Evolutionary conservation across 2,888 invertebrate genomes (phyloP).

Genomic region (Ischnus inquisitorius): DNA sequence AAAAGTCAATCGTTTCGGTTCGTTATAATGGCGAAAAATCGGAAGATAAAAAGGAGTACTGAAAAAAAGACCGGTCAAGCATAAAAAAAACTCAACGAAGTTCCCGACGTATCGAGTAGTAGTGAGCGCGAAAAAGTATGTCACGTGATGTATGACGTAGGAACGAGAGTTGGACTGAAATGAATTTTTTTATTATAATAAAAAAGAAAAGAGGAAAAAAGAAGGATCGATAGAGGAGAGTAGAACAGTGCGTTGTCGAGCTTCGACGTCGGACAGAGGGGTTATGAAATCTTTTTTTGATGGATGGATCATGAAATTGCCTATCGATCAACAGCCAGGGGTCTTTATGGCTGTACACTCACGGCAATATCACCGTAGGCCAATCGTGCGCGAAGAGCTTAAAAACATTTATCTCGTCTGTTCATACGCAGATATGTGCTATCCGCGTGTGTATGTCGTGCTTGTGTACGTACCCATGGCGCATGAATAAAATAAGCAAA

Average conservation of each 20-base stretch:
- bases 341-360: neutral
- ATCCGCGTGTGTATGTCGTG: neutral
- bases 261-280: conserved; percentile 35
- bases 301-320: conserved; percentile 62
- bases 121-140: conserved; percentile 15
- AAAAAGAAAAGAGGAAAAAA: conserved; percentile 26
- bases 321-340: conserved; percentile 57
- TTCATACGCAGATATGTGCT: conserved; percentile 8
- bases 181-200: conserved; percentile 12
- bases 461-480: neutral
- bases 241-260: conserved; percentile 40
- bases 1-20: neutral
- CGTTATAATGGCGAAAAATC: conserved; percentile 10
- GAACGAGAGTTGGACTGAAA: conserved; percentile 12
- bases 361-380: conserved; percentile 14
- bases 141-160: conserved; percentile 37
- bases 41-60: conserved; percentile 24
- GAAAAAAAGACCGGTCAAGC: conserved; percentile 17
- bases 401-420: conserved; percentile 27
- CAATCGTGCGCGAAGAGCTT: conserved; percentile 4
- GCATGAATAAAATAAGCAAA: too few relatives aligned
- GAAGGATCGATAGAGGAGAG: conserved; percentile 3
- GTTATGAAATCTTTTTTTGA: conserved; percentile 63
- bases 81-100: neutral
- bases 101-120: neutral